Evolutionary conservation across 2,113 vertebrate genomes (phyloP).

Genomic region (Speoplatyrhinus poulsoni): DNA sequence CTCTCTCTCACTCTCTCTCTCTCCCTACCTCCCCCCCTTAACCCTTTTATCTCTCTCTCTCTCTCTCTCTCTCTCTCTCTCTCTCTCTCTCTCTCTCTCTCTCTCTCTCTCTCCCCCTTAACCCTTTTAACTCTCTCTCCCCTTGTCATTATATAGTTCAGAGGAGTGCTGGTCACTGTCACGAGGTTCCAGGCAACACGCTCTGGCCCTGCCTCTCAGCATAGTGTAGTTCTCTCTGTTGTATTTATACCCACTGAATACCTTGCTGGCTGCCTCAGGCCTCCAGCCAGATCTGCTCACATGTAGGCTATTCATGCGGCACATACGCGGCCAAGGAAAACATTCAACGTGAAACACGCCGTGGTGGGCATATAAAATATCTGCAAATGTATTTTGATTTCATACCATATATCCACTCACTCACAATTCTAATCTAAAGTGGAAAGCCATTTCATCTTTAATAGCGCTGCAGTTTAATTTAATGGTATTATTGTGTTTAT

Average conservation of each 20-base stretch:
- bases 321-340: constrained; percentile 86
- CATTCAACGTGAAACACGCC: constrained; percentile 88
- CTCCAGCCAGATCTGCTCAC: constrained; percentile 83
- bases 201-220: constrained; percentile 76
- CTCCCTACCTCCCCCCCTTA: background rate
- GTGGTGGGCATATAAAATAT: constrained; percentile 79
- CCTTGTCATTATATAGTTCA: constrained; percentile 20
- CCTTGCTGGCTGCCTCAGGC: constrained; percentile 85
- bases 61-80: constrained; percentile 5
- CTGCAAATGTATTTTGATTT: constrained; percentile 82
- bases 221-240: constrained; percentile 81
- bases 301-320: constrained; percentile 87
- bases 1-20: background rate
- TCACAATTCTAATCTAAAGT: constrained; percentile 65
- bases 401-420: constrained; percentile 64
- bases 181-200: constrained; percentile 78
- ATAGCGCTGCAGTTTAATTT: constrained; percentile 71
- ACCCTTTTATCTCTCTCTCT: background rate
- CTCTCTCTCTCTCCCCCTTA: background rate
- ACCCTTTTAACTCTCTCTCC: constrained; percentile 7
- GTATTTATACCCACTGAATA: constrained; percentile 91
- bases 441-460: constrained; percentile 69
- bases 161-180: constrained; percentile 69
- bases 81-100: constrained; percentile 1
- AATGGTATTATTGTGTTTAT: constrained; percentile 46